Base-by-base conservation (phyloP, 2,888 invertebrate genomes). In the Ellobium chinense region DNA sequence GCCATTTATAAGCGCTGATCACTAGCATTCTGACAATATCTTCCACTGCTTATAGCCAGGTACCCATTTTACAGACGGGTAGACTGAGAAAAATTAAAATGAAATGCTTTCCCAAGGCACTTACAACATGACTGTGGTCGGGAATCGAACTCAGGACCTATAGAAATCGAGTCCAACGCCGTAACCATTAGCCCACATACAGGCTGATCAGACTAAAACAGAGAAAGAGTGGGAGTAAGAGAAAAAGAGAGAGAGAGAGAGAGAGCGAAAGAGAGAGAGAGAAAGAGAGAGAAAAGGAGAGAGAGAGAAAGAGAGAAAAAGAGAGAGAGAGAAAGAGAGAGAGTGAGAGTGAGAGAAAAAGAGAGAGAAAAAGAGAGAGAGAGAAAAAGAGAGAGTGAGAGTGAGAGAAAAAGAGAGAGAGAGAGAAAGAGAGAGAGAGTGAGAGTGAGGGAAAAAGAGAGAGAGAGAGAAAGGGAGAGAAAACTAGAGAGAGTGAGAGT, bases 381-480 rank as follows among this genome's bases (percentile, higher is more conserved):
- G 54, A 54, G 54, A 3, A 27, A 39, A 54, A 27, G 18, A 54
- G 34, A 73, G 29, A 31, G 34, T 31, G 34, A 60, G 62, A 29
- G 63, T 27, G 68, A 68, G 68, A 68, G 54, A 66, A 66, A 56
- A 56, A 68, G 58, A 58, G 58, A 66, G 56, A 36, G 66, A 66
- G 68, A 68, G 68, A 56, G 66, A 65, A 54, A 68, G 66, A 68
- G 56, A 60, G 56, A 39, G 37, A 70, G 36, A 70, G 36, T 62
- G 58, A 70, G 56, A 62, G 58, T 62, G 37, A 58, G 21, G 58
- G 39, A 58, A 21, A 18, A 14, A 76, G 76, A 39, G 14, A 65
- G 39, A 9, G 21, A 46, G 39, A 39, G 21, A 29, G 46, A 66
- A 9, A 37, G 36, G 34, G 12, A 73, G 4, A 31, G n/a, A 34